Base-by-base conservation (phyloP, 2,888 invertebrate species). In the Amblyjoppa fuscipennis region DNA sequence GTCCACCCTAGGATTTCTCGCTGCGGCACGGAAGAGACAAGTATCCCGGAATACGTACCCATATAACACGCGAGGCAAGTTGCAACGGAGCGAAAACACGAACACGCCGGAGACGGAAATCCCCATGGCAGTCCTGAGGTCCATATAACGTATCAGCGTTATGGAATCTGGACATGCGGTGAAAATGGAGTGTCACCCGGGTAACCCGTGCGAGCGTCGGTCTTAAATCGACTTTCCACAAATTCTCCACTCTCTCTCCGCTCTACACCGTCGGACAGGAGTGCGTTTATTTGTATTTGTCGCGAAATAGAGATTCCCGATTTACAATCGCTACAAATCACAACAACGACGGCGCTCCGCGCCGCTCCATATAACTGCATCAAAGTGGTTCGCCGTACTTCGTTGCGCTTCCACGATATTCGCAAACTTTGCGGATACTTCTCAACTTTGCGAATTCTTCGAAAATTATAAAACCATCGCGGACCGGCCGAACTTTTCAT, bases 191-290 rank as follows among this genome's bases (percentile, higher is more conserved):
- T 64, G 64, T 64, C 64, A 64, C 64, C 64, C 16, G 34, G n/a
- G 64, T 38, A 34, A 64, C 64, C 34, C 64, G 34, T 16, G 11
- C 31, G 28, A 38, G 16, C 38, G 31, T 4, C n/a, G 64, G 34
- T 38, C 64, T 64, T 64, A 64, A 64, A 64, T 64, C 64, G 64
- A 64, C 64, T 64, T 64, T 64, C 64, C 64, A 38, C 64, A 64
- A 64, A 64, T 64, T 34, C 31, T 64, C 64, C 64, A 34, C 64
- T 34, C 34, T 38, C 31, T n/a, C 31, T n/a, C 31, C 64, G 6
- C 34, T 64, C 34, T 64, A n/a, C 31, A 2, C 9, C 34, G 16
- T 16, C 13, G 3, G 64, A 38, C 64, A 4, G 16, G 16, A 38
- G 16, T 34, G 34, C 34, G 31, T 64, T 64, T 64, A 16, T 64